Evolutionary conservation across 1,140 invertebrate species (phyloP), one percentile per base, ranked within the genome.

Genomic region (Sweltsa coloradensis): DNA sequence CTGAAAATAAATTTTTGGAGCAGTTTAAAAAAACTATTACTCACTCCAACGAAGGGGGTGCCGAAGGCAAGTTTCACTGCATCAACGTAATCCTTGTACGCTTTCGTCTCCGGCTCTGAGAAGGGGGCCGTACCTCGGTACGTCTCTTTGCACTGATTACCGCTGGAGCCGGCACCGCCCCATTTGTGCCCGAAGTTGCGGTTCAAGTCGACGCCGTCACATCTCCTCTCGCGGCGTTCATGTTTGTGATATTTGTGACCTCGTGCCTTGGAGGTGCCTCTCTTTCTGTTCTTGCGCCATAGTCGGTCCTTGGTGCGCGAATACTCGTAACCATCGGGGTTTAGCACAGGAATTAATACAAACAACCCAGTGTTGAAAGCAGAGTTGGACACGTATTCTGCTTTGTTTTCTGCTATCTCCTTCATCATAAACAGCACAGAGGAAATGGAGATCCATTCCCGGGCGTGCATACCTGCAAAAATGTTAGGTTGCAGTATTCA

Each of bases 61-160:
- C n/a, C n/a, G n/a, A n/a, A n/a, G n/a, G n/a, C n/a, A n/a, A n/a
- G n/a, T n/a, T n/a, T n/a, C n/a, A n/a, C n/a, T n/a, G n/a, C n/a
- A n/a, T n/a, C n/a, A n/a, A n/a, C 59, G 39, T 72, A 69, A 43
- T 73, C 70, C n/a, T 70, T 64, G 26, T 85, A 61, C 14, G 73
- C 76, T 34, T 68, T 65, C 1, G 84, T 88, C 66, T 93, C 89
- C 0, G 82, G 81, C 61, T 94, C 89, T 1, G 87, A 91, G 57
- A 91, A 89, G 1, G 86, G 73, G 16, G 71, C 66, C 0, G 77
- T 69, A 0, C 90, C 89, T 0, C 78, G 75, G 57, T 78, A 95
- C 45, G 79, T 83, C 24, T 92, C 84, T 22, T 76, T 74, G 55
- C 90, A 94, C 0, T 81, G 78, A 53, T 85, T 64, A 27, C 70